Base-by-base conservation (phyloP, 1,140 invertebrate species). In the Aricia agestis region DNA sequence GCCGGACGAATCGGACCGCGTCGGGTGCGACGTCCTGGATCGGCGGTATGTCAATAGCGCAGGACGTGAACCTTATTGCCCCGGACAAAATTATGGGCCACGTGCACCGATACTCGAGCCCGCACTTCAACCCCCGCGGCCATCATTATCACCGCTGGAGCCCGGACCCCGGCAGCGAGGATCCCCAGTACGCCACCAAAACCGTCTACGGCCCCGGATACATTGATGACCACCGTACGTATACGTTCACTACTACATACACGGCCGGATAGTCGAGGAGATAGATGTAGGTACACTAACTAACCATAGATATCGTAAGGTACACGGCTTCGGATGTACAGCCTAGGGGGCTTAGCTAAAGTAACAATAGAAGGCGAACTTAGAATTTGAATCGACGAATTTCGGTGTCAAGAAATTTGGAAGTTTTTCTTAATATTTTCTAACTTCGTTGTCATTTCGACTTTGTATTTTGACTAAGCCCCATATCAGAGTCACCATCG, bases 291-390 rank as follows among this genome's bases (percentile, higher is more conserved):
- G 78, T 80, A 86, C 83, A 81, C 80, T 88, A 88, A 91, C 89
- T 88, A 90, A 91, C 89, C 89, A 91, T 91, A 91, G 89, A 91
- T 85, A 91, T 91, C 89, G 89, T 91, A 91, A 83, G 75, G 77
- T 75, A 88, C 86, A 91, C 80, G 82, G 82, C 89, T 89, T 72
- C 68, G 78, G 73, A 78, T 78, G 86, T 90, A 90, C 83, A 87
- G 81, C 79, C 75, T 78, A 79, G 81, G 59, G 45, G 45, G 45
- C 45, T 52, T 15, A 15, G 45, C 45, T 9, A 9, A 52, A 52
- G 72, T 70, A 9, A 36, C 36, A 1, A 9, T 36, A 7, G 17
- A 74, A 70, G 31, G 72, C 63, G 73, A 36, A 36, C 36, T 36
- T 36, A 36, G 36, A 36, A 36, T 36, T 36, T 9, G 36, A 36